Evolutionary conservation across 2,888 invertebrate species (phyloP), one percentile per base, ranked within the genome.

Genomic region (Pseudococcus jackbeardsleyi): DNA sequence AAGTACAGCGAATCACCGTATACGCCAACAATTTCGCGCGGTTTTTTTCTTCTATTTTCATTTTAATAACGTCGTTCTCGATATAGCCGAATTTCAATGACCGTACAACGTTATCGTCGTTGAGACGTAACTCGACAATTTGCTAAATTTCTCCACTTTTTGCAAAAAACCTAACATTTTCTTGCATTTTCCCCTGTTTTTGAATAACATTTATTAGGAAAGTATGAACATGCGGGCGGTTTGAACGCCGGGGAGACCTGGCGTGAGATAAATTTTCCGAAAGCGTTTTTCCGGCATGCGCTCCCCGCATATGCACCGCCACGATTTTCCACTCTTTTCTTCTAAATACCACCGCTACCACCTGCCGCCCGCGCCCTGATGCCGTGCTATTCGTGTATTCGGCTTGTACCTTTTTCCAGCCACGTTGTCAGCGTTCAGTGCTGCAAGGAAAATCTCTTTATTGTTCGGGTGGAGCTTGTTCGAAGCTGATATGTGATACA

Each of bases 141-240:
- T 85, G 12, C 88, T 72, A 77, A 84, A 88, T 88, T 89, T 82
- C 86, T 84, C 86, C 89, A 86, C 54, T 86, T 89, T 89, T 88
- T 85, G 88, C 86, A 87, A 89, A 89, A 86, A 64, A 79, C 85
- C 84, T 72, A 68, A 48, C 86, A 86, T 89, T 89, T 89, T 89
- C 89, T 87, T 88, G 89, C 89, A 87, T 89, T 89, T 89, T 89
- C 89, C 89, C 88, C 88, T 89, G 88, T 89, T 89, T 89, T 86
- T 59, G 88, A 85, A 89, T 89, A 87, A 39, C 64, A 46, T 77
- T 42, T 89, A 89, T 85, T 88, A 89, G 89, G 89, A 87, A 68
- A 88, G 88, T 79, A 89, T 87, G 59, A 86, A 84, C 22, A 72
- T 26, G 48, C 42, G 8, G 4, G 12, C 54, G 46, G n/a, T 54